Evolutionary conservation across 2,797 vertebrate species (phyloP), one percentile per base, ranked within the genome.

Genomic region (Parauchenoglanis punctatus): DNA sequence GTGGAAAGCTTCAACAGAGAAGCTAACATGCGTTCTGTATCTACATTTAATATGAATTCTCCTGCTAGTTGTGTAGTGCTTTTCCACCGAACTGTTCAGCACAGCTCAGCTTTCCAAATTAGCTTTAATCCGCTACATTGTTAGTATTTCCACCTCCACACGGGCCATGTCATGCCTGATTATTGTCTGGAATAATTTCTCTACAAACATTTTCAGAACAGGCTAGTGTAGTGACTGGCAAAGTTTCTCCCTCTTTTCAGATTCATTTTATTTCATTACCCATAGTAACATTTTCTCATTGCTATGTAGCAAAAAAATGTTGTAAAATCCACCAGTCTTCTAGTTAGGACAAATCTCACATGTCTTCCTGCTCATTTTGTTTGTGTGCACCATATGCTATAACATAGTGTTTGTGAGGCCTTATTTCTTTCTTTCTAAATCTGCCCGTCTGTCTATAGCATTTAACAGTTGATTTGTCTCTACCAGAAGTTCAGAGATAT

Each of bases 401-500:
- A 59, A 12, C 18, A 35, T 23, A 17, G 12, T 82, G 23, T 31
- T 6, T 67, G 15, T 82, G 15, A 6, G 3, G 52, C 40, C 1
- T 44, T 44, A 40, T 72, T 20, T 52, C 15, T 84, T 40, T 40
- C 40, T 40, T 67, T 61, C 59, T 63, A 35, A 18, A 35, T 68
- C 77, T 49, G 67, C 68, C 28, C 8, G 35, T 78, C 7, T 80
- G 52, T 31, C 76, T 80, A 40, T 84, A 52, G 59, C 81, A 56
- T 23, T 59, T n/a, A 81, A 40, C 10, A 54, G 52, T 35, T 72
- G 58, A 67, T 81, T 75, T 67, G 68, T 23, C 86, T 63, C 23
- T 90, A 81, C 83, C 87, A 93, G 86, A 91, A 91, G 89, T 88
- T 20, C 40, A 61, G 85, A 87, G 83, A 92, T 93, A 93, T 91